phyloP scores from a whole-genome alignment of 2,113 vertebrate species.

The Cyanoramphus novaezelandiae region DNA sequence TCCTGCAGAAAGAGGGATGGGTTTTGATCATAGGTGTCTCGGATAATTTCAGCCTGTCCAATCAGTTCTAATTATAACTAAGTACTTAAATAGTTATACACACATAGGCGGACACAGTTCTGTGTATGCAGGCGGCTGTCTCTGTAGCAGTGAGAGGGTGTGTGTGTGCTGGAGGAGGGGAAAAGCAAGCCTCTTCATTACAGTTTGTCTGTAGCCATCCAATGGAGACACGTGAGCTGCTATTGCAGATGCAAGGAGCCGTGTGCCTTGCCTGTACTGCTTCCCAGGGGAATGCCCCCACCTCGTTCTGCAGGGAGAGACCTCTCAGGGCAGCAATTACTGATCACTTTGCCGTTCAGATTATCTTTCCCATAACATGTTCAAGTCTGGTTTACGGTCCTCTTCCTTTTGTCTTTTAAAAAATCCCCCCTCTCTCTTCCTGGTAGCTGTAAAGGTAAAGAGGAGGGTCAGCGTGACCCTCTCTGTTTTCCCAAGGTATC shows the following conservation, averaged over 20 bases:
- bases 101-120: fast-evolving
- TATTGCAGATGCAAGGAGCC: neutral
- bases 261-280: fast-evolving
- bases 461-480: neutral
- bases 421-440: neutral
- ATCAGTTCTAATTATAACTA: neutral
- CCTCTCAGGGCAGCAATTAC: neutral
- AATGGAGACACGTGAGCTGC: neutral
- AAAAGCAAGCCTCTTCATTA: fast-evolving
- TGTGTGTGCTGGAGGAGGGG: neutral
- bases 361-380: neutral
- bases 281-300: neutral
- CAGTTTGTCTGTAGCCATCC: neutral
- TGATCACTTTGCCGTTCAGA: neutral
- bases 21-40: fast-evolving
- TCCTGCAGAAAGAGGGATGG: neutral
- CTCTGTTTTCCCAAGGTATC: neutral
- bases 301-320: neutral
- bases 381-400: neutral
- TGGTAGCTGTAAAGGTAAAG: neutral
- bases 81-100: neutral
- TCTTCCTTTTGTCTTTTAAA: neutral
- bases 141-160: neutral
- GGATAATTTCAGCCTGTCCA: neutral
- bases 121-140: neutral